phyloP scores from a whole-genome alignment of 2,888 invertebrate genomes.

The Aphodius granarius region DNA sequence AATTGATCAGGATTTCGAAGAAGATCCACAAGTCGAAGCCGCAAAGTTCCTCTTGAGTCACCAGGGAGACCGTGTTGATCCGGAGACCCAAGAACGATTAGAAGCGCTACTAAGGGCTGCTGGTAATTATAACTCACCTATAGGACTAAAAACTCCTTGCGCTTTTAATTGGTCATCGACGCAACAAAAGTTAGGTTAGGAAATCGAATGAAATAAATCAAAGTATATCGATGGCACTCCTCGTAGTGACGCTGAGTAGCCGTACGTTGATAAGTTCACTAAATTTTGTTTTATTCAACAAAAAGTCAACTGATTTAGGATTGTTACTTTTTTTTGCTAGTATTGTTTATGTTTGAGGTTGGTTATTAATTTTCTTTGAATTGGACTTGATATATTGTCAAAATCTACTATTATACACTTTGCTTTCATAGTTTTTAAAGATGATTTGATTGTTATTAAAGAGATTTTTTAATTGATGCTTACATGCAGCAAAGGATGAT shows the following conservation, averaged over 20 bases:
- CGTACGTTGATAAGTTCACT: background rate
- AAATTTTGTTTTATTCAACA: background rate
- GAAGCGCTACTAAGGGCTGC: constrained; percentile 95
- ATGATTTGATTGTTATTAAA: background rate
- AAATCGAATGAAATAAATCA: background rate
- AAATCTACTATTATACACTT: background rate
- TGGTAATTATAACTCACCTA: constrained; percentile 54
- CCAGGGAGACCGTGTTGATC: constrained; percentile 68
- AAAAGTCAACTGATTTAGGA: too few species aligned
- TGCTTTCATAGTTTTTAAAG: background rate
- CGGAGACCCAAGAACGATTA: constrained; percentile 86
- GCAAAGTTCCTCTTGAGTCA: constrained; percentile 66
- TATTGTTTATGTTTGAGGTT: too few species aligned
- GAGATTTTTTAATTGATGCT: background rate
- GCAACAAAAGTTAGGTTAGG: background rate
- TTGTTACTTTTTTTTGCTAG: too few species aligned
- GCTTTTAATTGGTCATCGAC: background rate
- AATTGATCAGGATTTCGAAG: constrained; percentile 68
- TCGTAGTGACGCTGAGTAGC: background rate
- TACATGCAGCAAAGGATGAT: background rate
- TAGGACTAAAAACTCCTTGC: background rate
- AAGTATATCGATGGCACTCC: background rate
- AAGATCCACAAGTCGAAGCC: constrained; percentile 63
- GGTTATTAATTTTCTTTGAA: background rate
- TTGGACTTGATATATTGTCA: background rate